A percentile compares a stretch with the other conserved stretches of the same genome.
phyloP scores from a whole-genome alignment of 2,797 vertebrate genomes.

The Enteromius treurensis region DNA sequence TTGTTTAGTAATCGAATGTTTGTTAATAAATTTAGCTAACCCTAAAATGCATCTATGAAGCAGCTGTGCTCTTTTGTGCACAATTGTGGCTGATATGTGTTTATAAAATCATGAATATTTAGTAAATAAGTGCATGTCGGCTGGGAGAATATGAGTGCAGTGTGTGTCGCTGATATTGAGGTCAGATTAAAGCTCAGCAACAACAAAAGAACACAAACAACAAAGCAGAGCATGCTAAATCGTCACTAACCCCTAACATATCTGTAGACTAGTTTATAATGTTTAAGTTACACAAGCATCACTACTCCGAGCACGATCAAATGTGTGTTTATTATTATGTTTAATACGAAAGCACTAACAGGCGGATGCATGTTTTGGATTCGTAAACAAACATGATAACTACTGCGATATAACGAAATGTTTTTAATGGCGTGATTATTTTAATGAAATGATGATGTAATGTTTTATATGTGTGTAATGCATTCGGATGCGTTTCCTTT shows the following conservation, averaged over 20 bases:
- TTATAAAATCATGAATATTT: not conserved
- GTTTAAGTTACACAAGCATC: not conserved
- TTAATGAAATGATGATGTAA: not conserved
- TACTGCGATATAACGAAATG: not conserved
- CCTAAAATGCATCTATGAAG: not conserved
- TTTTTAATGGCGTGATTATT: not conserved
- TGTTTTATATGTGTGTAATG: not conserved
- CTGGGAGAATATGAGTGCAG: not conserved
- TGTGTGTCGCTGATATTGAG: not conserved
- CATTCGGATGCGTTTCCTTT: not conserved
- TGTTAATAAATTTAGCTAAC: not conserved
- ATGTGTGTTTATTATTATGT: too few relatives aligned
- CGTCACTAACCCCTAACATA: not conserved
- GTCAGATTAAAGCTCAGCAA: constrained; percentile 25
- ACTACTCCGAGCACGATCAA: too few relatives aligned
- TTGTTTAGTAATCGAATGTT: not conserved
- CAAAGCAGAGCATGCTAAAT: not conserved
- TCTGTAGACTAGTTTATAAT: not conserved
- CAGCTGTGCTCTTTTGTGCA: not conserved
- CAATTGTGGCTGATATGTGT: not conserved
- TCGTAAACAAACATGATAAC: not conserved
- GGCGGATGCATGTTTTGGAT: not conserved
- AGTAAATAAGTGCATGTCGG: not conserved
- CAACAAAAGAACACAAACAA: constrained; percentile 1
- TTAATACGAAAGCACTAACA: not conserved